Evolutionary conservation across 2,797 vertebrate genomes (phyloP), one percentile per base, ranked within the genome.

Genomic region (Huso huso): DNA sequence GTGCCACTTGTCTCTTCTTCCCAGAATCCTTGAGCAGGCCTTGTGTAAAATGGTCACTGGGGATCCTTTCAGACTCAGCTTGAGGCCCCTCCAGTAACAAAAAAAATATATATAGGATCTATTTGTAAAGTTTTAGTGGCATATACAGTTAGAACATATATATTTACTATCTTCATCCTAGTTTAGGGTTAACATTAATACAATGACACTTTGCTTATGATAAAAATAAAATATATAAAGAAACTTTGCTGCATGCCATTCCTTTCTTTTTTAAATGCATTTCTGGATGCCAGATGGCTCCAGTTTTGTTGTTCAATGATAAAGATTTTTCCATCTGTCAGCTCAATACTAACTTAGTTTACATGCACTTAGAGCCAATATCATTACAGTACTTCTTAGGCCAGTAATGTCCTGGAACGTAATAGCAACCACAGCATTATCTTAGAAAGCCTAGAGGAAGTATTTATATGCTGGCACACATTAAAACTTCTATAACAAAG

Each of bases 311-410:
- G 72, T 81, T 88, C 86, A 83, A 70, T 73, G 53, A 75, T 78
- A 82, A 87, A 18, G 76, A 81, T 77, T 86, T 81, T 78, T 81
- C 77, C 74, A 72, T 86, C 81, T 86, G 69, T 68, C 79, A 69
- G 77, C 76, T 91, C 82, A 77, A 82, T 84, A 81, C 71, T 86
- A 87, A 86, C 78, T 84, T 75, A 73, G 75, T 89, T 86, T 85
- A 75, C 70, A 81, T 82, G 84, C 81, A 76, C 69, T 85, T 85
- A 78, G 76, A 82, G 74, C 55, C 76, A 75, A 72, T 61, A 66
- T 67, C 79, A 72, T 77, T 81, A 77, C 77, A 84, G 74, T 8
- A 75, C 71, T 63, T 65, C 70, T 79, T 80, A 67, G 69, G 84
- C 77, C 69, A 65, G 8, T 79, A 73, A 80, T 69, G 58, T 71